Base-by-base conservation (phyloP, 2,888 invertebrate species). In the Ceraclea dissimilis region DNA sequence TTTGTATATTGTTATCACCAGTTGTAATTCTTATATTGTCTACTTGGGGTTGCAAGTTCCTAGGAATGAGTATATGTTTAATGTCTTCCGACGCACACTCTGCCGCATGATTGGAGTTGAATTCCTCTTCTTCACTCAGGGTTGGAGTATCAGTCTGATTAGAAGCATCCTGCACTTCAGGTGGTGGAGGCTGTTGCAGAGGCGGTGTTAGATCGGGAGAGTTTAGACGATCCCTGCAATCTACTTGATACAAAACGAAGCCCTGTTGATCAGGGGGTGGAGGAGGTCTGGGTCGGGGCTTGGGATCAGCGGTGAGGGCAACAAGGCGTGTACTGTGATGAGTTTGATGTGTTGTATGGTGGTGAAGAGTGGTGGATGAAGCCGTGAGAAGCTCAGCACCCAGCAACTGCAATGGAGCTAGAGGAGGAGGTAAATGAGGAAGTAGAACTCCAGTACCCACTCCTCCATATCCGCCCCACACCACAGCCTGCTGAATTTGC, bases 61-160 rank as follows among this genome's bases (percentile, higher is more conserved):
- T 17, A 17, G 54, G 54, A 31, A 54, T 51, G 16, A 51, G 50
- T 33, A 54, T 52, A 20, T 54, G 57, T 39, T 57, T 57, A 13
- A 54, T 43, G 33, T 58, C 58, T 33, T 58, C 58, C 1, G 49
- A 52, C 1, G 52, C 52, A 34, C 52, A 54, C 19, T 52, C 52
- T 2, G 51, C 56, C 1, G 53, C 51, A 6, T 54, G 57, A 46
- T 50, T 53, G 11, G 51, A 55, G 20, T 54, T 54, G 53, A 54
- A 49, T 17, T 54, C 53, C 56, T 78, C 86, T 62, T 86, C 86
- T 54, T 86, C 86, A 63, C 85, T 86, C 65, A 82, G 80, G 2
- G 79, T 72, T 0, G 86, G 83, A 18, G 86, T 84, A 65, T 90
- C 90, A 0, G 90, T 90, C 72, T 91, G 90, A 67, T 90, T 90